Evolutionary conservation across 2,888 invertebrate species (phyloP).

Genomic region (Taphrorychus bicolor): DNA sequence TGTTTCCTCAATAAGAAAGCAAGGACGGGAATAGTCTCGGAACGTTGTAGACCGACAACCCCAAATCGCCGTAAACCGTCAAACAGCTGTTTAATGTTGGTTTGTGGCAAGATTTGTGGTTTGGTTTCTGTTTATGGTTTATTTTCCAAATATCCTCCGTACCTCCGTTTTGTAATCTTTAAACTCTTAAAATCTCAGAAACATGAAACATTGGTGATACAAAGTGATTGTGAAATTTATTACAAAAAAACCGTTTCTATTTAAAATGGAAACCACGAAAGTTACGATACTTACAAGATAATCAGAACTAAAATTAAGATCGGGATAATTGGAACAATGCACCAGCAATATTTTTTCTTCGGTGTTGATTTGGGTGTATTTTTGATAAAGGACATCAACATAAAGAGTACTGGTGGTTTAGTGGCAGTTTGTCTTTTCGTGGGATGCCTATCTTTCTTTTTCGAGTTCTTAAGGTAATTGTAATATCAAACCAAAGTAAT

Average conservation of each 20-base stretch:
- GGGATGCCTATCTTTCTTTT: slow-evolving; percentile 66
- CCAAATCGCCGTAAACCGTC: no score
- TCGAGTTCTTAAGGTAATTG: slow-evolving; percentile 64
- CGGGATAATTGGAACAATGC: slow-evolving; percentile 14
- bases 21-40: no score
- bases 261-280: not conserved
- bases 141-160: no score
- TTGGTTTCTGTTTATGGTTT: no score
- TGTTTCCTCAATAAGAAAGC: no score
- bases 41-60: no score
- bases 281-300: not conserved
- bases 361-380: slow-evolving; percentile 69
- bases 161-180: no score
- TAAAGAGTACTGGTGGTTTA: slow-evolving; percentile 64
- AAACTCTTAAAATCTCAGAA: no score
- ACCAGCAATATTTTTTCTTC: slow-evolving; percentile 65
- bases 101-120: no score
- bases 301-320: not conserved
- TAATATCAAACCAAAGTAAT: no score
- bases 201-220: no score
- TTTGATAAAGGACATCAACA: slow-evolving; percentile 68
- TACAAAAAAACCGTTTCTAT: not conserved
- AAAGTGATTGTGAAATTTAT: not conserved
- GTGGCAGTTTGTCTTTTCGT: slow-evolving; percentile 68
- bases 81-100: no score